A percentile compares a stretch with the other conserved stretches of the same genome.
Evolutionary conservation across 2,113 vertebrate species (phyloP).

Genomic region (Poicephalus meyeri): DNA sequence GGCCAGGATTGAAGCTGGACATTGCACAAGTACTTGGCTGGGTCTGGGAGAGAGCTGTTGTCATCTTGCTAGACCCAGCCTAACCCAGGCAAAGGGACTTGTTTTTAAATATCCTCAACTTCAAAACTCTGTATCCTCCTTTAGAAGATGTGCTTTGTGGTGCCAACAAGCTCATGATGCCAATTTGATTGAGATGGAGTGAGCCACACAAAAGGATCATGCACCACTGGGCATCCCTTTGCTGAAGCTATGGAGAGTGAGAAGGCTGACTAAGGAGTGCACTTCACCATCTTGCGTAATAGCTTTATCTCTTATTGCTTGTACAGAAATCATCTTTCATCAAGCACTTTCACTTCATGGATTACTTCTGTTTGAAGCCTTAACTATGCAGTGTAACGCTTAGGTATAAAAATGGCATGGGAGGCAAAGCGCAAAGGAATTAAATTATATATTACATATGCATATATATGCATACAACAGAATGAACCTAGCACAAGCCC

Average conservation of each 20-base stretch:
- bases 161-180: background rate
- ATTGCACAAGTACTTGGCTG: accelerated
- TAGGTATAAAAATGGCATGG: background rate
- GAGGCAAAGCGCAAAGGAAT: slow-evolving; percentile 26
- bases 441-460: slow-evolving; percentile 34
- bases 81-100: background rate
- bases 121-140: background rate
- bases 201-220: background rate
- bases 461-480: background rate
- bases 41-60: background rate
- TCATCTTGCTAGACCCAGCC: background rate
- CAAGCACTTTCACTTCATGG: slow-evolving; percentile 46
- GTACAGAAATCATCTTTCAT: background rate
- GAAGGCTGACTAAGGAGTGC: background rate
- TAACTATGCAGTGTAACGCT: background rate
- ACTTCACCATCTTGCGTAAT: background rate
- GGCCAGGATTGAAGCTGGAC: background rate
- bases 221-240: background rate
- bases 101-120: background rate
- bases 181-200: background rate
- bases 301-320: slow-evolving; percentile 25
- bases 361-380: slow-evolving; percentile 61
- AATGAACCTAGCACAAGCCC: background rate
- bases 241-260: background rate
- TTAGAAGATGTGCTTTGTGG: background rate